Base-by-base conservation (phyloP, 2,888 invertebrate genomes). In the Augiades crinisus region DNA sequence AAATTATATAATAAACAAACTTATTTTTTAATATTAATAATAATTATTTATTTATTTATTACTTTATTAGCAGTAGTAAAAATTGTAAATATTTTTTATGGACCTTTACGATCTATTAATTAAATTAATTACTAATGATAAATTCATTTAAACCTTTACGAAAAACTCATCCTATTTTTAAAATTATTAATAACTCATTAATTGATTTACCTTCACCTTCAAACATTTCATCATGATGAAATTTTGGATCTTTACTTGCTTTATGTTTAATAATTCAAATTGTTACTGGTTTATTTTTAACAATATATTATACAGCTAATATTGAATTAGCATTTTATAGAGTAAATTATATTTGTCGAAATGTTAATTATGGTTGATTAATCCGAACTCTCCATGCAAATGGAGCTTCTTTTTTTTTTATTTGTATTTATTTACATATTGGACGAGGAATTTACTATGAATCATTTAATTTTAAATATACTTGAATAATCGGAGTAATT, bases 371-470 rank as follows among this genome's bases (percentile, higher is more conserved):
- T 72, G 94, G 93, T 0, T 94, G 93, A 91, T 61, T 94, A 74
- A 75, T 94, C 49, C 93, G 93, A 59, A 90, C 90, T 1, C 13
- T 93, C 3, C 94, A 95, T 67, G 92, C 93, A 41, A 95, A 95
- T 74, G 93, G 94, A 36, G 94, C 94, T 33, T 94, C 93, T 22
- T 90, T 94, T 64, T 94, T 94, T 72, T 94, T 94, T 85, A 90
- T 94, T 78, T 93, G 92, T 73, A 75, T 94, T 66, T 94, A 93
- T 65, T 17, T 92, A 1, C 94, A 94, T 78, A 90, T 93, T 67
- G 93, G 93, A 0, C 94, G 93, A 79, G 92, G 92, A 57, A 84
- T 82, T 76, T 81, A 85, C 62, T 85, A 85, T 72, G 84, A 84
- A 63, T 90, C 90, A 0, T 90, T 80, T 70, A 77, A 86, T 65